A percentile compares a stretch with the other conserved stretches of the same genome.
Evolutionary conservation across 2,888 invertebrate genomes (phyloP).

Genomic region (Leptopterna dolabrata): DNA sequence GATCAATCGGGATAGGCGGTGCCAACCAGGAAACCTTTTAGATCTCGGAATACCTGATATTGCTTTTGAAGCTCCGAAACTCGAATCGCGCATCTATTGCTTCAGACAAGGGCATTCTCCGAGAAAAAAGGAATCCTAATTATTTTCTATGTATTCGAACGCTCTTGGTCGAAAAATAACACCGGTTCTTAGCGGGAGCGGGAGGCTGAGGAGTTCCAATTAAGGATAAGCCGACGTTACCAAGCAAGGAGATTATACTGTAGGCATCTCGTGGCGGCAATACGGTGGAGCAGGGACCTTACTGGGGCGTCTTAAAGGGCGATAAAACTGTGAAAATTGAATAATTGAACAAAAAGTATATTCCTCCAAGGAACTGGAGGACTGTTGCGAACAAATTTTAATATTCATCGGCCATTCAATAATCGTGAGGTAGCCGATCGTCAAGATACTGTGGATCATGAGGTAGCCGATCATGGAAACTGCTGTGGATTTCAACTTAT

Average conservation of each 20-base stretch:
- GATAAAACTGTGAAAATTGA: too few relatives aligned
- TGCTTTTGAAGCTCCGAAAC: constrained; percentile 1
- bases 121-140: constrained; percentile 15
- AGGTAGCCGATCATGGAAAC: too few relatives aligned
- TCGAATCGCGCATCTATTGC: constrained; percentile 5
- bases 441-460: too few relatives aligned
- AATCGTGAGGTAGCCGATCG: too few relatives aligned
- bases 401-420: too few relatives aligned
- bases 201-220: background rate
- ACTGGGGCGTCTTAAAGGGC: too few relatives aligned
- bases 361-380: too few relatives aligned
- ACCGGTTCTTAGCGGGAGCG: background rate
- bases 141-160: constrained; percentile 4
- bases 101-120: background rate
- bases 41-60: background rate
- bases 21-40: background rate
- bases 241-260: background rate
- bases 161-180: background rate
- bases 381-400: too few relatives aligned
- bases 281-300: too few relatives aligned
- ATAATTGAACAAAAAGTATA: too few relatives aligned
- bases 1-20: background rate
- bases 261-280: too few relatives aligned
- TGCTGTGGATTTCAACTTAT: too few relatives aligned
- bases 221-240: background rate